phyloP scores from a whole-genome alignment of 2,113 vertebrate genomes.

The Pelecanoides urinatrix region DNA sequence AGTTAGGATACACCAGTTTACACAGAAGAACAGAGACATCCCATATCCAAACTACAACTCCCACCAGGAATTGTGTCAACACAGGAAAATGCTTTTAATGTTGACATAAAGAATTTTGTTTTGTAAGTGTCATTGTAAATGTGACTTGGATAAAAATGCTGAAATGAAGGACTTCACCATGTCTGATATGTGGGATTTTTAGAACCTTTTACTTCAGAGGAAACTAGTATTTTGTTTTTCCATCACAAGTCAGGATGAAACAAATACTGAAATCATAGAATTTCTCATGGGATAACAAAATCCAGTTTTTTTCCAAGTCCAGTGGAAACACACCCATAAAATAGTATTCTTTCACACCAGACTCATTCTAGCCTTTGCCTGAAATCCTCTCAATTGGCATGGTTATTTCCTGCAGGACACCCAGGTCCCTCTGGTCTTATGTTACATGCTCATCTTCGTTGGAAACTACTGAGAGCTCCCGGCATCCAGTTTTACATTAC shows the following conservation, averaged over 20 bases:
- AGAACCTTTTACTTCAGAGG: neutral
- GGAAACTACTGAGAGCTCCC: neutral
- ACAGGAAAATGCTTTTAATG: neutral
- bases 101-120: neutral
- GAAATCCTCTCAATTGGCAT: neutral
- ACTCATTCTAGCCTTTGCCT: neutral
- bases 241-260: neutral
- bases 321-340: neutral
- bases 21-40: neutral
- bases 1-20: neutral
- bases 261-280: neutral
- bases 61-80: neutral
- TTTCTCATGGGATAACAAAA: neutral
- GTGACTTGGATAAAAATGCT: neutral
- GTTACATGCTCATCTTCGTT: neutral
- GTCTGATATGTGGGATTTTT: neutral
- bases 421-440: neutral
- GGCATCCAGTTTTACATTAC: neutral
- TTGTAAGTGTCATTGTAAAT: neutral
- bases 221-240: neutral
- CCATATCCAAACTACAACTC: neutral
- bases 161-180: neutral
- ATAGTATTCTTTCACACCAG: neutral
- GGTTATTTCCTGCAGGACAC: neutral
- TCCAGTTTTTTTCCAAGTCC: neutral